phyloP scores from a whole-genome alignment of 2,888 invertebrate species.

The Hirtodrosophila alboralis region DNA sequence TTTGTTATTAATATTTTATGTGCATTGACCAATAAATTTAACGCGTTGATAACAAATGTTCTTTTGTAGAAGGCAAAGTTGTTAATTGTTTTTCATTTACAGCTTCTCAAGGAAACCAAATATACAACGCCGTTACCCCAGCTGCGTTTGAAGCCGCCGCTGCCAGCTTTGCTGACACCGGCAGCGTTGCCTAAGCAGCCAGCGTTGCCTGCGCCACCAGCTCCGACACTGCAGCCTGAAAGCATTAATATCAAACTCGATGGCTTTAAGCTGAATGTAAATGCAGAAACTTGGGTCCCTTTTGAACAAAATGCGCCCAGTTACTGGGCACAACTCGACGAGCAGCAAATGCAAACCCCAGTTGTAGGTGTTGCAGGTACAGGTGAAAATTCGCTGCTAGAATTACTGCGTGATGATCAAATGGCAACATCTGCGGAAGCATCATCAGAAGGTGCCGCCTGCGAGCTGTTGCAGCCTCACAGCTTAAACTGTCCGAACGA shows the following conservation, averaged over 20 bases:
- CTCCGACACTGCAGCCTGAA: not conserved
- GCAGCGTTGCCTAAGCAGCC: too few relatives aligned
- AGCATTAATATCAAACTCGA: not conserved
- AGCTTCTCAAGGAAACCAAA: constrained; percentile 79
- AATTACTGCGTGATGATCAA: constrained; percentile 72
- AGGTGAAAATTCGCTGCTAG: constrained; percentile 64
- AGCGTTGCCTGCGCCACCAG: constrained; percentile 9
- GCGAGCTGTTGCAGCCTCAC: constrained; percentile 68
- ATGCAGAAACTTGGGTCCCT: constrained; percentile 76
- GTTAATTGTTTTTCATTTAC: not conserved
- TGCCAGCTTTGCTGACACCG: too few relatives aligned
- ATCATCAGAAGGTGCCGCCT: constrained; percentile 7
- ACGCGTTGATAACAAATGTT: too few relatives aligned
- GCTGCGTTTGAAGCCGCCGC: constrained; percentile 70
- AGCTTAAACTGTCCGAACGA: constrained; percentile 84
- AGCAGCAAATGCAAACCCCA: not conserved
- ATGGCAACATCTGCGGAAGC: not conserved
- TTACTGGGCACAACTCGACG: constrained; percentile 72
- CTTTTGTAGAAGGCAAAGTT: too few relatives aligned
- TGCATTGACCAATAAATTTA: too few relatives aligned
- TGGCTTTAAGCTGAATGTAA: constrained; percentile 41
- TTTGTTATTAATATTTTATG: too few relatives aligned
- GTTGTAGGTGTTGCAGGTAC: not conserved
- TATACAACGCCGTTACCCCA: constrained; percentile 80
- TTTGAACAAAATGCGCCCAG: constrained; percentile 74